Conservation (phyloP, 1,140 invertebrate species). For the Octopus sinensis region DNA sequence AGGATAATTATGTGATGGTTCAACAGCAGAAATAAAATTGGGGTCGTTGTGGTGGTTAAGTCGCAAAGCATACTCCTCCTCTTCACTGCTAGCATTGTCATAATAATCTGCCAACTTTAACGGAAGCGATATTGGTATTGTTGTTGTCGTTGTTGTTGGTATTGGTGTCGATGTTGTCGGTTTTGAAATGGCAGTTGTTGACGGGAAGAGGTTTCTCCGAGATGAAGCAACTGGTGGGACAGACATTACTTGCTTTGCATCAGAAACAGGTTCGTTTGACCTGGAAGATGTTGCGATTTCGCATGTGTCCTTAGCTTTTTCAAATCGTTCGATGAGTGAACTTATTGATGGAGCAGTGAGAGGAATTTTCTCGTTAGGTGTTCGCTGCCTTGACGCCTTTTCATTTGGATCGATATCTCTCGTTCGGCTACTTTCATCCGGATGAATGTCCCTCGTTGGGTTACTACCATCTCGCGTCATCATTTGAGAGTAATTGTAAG, state of each 20-base stretch:
- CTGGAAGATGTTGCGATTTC: neutral
- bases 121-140: neutral
- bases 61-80: neutral
- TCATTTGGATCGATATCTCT: slow-evolving; percentile 17
- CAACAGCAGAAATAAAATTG: too few species aligned
- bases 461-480: neutral
- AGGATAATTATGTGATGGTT: too few species aligned
- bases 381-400: neutral
- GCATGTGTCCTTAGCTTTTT: slow-evolving; percentile 23
- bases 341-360: slow-evolving; percentile 25
- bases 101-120: neutral
- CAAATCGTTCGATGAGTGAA: slow-evolving; percentile 39
- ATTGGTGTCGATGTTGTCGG: neutral
- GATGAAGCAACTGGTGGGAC: neutral
- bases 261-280: neutral
- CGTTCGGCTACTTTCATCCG: slow-evolving; percentile 22
- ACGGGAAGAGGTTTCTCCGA: neutral
- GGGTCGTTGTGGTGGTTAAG: neutral
- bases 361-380: slow-evolving; percentile 18
- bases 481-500: neutral
- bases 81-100: neutral
- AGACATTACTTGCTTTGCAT: neutral
- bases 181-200: neutral
- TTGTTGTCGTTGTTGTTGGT: neutral
- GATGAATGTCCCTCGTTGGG: neutral